Evolutionary conservation across 2,888 invertebrate species (phyloP), one percentile per base, ranked within the genome.

Genomic region (Neuroscelio doddi): DNA sequence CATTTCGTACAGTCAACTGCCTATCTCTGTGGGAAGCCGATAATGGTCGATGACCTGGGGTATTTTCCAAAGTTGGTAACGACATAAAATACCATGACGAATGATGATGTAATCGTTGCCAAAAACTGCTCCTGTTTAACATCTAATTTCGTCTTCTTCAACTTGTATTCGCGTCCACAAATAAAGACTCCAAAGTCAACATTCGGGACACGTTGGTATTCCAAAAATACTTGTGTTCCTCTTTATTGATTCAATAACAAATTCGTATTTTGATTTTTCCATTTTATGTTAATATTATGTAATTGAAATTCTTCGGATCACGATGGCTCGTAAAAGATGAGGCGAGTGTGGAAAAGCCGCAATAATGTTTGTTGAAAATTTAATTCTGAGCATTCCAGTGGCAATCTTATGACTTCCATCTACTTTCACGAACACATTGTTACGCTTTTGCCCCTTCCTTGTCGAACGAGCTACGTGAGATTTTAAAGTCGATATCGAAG

Each of bases 381-480:
- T 61, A 47, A 49, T 56, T 61, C 52, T 32, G 50, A 58, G 50
- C 58, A 63, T 63, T 51, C 56, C 56, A 30, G 39, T 34, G 61
- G 57, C 61, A 57, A 65, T 61, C 61, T 61, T 57, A 47, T 50
- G 55, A 46, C 59, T 50, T 41, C 57, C 55, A 64, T 64, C 59
- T 55, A 64, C 57, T 61, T 65, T 57, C 65, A 65, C 65, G 58
- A 52, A 52, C 38, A 21, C 62, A 66, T 62, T 61, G 69, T 69
- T 69, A 69, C 65, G 63, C 55, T 55, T 56, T 55, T 63, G 63
- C 63, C 61, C 61, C 64, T 64, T 58, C 57, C 36, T 57, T 52
- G 34, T 53, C 47, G 45, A 64, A 66, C 66, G 52, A 63, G 65
- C 58, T 63, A 63, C 59, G 61, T 62, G 65, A 64, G 69, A 69